Evolutionary conservation across 2,888 invertebrate genomes (phyloP), one percentile per base, ranked within the genome.

Genomic region (Lutraria lutraria): DNA sequence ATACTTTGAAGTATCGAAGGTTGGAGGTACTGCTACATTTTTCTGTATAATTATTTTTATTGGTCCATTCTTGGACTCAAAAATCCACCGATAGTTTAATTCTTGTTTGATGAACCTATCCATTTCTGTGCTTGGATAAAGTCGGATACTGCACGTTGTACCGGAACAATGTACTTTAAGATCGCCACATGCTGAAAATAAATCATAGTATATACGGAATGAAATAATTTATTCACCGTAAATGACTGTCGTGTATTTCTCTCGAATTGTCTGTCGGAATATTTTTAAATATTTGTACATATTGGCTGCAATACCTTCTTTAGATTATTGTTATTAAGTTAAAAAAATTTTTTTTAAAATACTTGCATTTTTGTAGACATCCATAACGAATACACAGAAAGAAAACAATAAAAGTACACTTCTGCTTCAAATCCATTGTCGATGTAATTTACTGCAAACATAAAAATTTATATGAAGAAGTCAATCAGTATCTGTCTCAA

Each of bases 121-220:
- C 60, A 85, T 60, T 80, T 85, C 85, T 10, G 54, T 1, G 31
- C 85, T 85, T 16, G 85, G 80, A 56, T 60, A 60, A 15, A 85
- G 34, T 8, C 56, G 56, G 15, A 85, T 85, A n/a, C 43, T 79
- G 52, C 85, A 85, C 81, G 25, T 34, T 52, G n/a, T 81, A 3
- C 52, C 52, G 16, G 25, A 15, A 53, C 79, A 85, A 19, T 31
- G 25, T 6, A 52, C 80, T 16, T 79, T 85, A 3, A 85, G 80
- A 4, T n/a, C 13, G 10, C 85, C 85, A 19, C 85, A 85, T 12
- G 80, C 85, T 85, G 60, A 76, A 76, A 79, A 12, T 21, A 15
- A 63, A 29, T 34, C 25, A 68, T 68, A 83, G n/a, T n/a, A n/a
- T n/a, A 52, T 31, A 60, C 60, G 12, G n/a, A 60, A 60, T 15